phyloP scores from a whole-genome alignment of 2,888 invertebrate genomes.

The Leptinotarsa rubiginosa region DNA sequence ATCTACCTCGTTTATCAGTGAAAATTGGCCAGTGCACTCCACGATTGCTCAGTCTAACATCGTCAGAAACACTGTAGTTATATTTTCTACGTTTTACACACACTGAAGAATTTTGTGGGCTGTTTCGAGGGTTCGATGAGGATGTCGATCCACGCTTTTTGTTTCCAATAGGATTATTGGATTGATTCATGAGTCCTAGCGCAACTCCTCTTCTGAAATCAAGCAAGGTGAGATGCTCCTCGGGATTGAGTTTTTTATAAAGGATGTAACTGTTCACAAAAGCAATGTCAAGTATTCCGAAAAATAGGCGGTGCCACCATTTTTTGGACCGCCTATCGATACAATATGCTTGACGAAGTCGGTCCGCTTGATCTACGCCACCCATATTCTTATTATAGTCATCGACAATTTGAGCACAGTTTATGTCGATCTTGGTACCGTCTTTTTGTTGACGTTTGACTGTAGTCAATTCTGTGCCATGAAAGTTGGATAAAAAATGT shows the following conservation, averaged over 20 bases:
- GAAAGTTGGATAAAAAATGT: conserved; percentile 35
- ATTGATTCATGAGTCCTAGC: conserved; percentile 33
- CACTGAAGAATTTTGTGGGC: conserved; percentile 27
- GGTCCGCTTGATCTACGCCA: conserved; percentile 29
- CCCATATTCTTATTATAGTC: conserved; percentile 34
- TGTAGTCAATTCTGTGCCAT: conserved; percentile 34
- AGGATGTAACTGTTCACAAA: conserved; percentile 37
- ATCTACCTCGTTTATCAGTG: conserved; percentile 30
- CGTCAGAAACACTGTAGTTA: conserved; percentile 33
- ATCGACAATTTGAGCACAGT: conserved; percentile 34
- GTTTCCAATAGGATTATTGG: conserved; percentile 30
- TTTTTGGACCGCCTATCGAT: conserved; percentile 20
- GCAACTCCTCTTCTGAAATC: conserved; percentile 38
- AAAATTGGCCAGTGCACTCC: conserved; percentile 33
- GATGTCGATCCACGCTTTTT: conserved; percentile 27
- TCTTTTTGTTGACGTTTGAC: conserved; percentile 36
- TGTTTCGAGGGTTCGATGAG: conserved; percentile 27
- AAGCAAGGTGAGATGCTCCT: conserved; percentile 32
- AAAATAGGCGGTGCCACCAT: conserved; percentile 31
- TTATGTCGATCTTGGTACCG: conserved; percentile 30
- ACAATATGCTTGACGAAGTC: conserved; percentile 24
- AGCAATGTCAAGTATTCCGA: conserved; percentile 35
- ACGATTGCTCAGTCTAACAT: conserved; percentile 28
- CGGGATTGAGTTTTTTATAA: conserved; percentile 34
- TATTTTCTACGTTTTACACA: conserved; percentile 28